These are phyloP conservation scores for Acipenser oxyrinchus DNA, from an alignment of 2,797 vertebrate species.

Conservation along the genomic window DNA sequence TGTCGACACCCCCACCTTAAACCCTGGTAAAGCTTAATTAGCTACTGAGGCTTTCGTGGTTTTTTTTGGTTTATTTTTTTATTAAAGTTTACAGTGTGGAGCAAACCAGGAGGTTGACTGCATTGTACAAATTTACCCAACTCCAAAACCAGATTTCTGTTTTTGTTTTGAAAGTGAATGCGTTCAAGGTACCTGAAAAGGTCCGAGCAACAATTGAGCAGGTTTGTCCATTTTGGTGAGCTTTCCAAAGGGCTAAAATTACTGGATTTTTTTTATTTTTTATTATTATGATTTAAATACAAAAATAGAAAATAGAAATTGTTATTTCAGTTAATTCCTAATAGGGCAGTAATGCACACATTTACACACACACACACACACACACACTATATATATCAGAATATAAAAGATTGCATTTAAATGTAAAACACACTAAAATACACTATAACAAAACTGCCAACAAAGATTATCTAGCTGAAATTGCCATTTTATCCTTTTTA, in stretches of 20 bases:
- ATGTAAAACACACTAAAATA: no score
- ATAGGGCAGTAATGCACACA: constrained; percentile 30
- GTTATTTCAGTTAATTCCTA: constrained; percentile 8
- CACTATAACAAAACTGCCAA: no score
- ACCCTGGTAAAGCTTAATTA: constrained; percentile 32
- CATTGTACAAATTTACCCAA: constrained; percentile 30
- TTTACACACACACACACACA: constrained; percentile 22
- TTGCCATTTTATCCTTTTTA: no score
- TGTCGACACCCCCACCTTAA: constrained; percentile 38
- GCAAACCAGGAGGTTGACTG: constrained; percentile 20
- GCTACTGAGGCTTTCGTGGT: constrained; percentile 42
- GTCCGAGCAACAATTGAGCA: constrained; percentile 20
- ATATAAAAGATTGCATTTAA: no score
- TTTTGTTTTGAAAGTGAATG: constrained; percentile 18
- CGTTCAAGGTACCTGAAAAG: constrained; percentile 13
- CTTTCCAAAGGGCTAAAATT: constrained; percentile 60
- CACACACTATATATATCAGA: constrained; percentile 10
- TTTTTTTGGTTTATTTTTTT: neutral
- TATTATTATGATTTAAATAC: constrained; percentile 30
- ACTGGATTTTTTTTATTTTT: constrained; percentile 28
- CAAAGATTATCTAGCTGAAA: no score
- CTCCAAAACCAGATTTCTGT: constrained; percentile 29
- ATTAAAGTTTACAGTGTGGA: neutral
- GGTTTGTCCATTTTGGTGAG: constrained; percentile 35
- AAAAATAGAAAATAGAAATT: constrained; percentile 29